These are phyloP conservation scores for Choloepus hoffmanni DNA, from an alignment of 2,113 vertebrate species.

Conservation along the genomic window DNA sequence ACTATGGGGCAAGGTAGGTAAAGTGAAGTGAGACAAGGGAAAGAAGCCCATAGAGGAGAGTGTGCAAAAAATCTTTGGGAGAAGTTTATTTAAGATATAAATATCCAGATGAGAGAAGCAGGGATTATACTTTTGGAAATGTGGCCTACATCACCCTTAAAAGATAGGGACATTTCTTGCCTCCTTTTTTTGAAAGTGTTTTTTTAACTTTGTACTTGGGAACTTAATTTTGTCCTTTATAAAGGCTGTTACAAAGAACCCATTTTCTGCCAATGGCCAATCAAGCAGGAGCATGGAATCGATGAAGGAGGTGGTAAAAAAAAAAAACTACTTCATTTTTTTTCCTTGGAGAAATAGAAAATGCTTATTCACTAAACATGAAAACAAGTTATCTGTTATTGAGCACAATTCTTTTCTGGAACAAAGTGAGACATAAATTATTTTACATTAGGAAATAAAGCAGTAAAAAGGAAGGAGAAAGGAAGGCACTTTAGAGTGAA, in stretches of 20 bases:
- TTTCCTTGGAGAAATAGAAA: conserved; percentile 54
- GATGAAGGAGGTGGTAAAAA: background rate
- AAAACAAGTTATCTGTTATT: conserved; percentile 70
- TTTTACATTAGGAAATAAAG: conserved; percentile 59
- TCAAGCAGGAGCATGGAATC: background rate
- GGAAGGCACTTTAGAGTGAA: background rate
- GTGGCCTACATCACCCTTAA: background rate
- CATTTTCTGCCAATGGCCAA: background rate
- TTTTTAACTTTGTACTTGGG: conserved; percentile 3
- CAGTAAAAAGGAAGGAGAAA: conserved; percentile 6
- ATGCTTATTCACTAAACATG: conserved; percentile 33
- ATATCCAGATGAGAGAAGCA: background rate
- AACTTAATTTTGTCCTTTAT: conserved; percentile 49
- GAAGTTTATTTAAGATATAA: background rate
- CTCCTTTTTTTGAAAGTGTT: background rate
- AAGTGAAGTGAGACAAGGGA: background rate
- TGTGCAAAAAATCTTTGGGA: background rate
- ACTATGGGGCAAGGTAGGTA: background rate
- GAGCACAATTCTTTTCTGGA: conserved; percentile 60
- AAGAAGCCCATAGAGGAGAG: background rate
- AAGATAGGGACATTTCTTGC: background rate
- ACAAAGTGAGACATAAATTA: conserved; percentile 44
- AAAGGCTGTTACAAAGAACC: conserved; percentile 1
- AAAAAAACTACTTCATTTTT: conserved; percentile 1
- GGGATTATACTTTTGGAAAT: background rate